Conservation (phyloP, 1,140 invertebrate genomes). For the Drosophila athabasca region DNA sequence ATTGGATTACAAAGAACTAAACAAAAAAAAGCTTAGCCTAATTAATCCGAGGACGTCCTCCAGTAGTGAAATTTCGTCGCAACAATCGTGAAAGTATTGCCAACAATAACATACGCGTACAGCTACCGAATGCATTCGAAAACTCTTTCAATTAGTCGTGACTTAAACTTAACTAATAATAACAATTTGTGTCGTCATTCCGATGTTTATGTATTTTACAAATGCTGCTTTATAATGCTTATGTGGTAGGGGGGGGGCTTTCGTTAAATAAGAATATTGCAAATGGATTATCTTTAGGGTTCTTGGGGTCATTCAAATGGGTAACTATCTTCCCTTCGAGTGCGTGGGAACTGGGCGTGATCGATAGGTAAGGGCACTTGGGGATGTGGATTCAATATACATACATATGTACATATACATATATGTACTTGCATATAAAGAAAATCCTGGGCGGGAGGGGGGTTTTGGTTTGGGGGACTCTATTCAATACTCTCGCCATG, state of each 20-base stretch:
- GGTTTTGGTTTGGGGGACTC: slow-evolving; percentile 2
- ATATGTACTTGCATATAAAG: slow-evolving; percentile 19
- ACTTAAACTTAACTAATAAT: slow-evolving; percentile 53
- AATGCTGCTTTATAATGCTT: slow-evolving; percentile 43
- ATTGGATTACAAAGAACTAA: slow-evolving; percentile 62
- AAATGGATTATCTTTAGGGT: slow-evolving; percentile 32
- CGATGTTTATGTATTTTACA: slow-evolving; percentile 58
- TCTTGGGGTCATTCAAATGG: not conserved
- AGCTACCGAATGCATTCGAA: slow-evolving; percentile 25
- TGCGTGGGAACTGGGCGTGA: slow-evolving; percentile 53
- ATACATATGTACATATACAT: too few species aligned
- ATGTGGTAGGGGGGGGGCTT: slow-evolving; percentile 2
- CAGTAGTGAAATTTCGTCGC: slow-evolving; percentile 66
- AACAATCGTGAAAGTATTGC: slow-evolving; percentile 59
- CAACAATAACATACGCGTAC: slow-evolving; percentile 49
- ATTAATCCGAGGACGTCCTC: slow-evolving; percentile 37
- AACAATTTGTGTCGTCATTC: slow-evolving; percentile 43
- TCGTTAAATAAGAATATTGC: slow-evolving; percentile 64
- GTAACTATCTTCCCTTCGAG: not conserved
- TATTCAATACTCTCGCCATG: slow-evolving; percentile 70
- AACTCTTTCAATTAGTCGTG: slow-evolving; percentile 15
- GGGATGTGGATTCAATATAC: slow-evolving; percentile 15
- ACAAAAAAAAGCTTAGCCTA: slow-evolving; percentile 75
- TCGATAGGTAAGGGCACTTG: slow-evolving; percentile 62
- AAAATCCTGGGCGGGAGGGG: slow-evolving; percentile 13